A percentile compares a stretch with the other conserved stretches of the same genome.
phyloP scores from a whole-genome alignment of 2,797 vertebrate genomes.

The Sebastolobus altivelis region DNA sequence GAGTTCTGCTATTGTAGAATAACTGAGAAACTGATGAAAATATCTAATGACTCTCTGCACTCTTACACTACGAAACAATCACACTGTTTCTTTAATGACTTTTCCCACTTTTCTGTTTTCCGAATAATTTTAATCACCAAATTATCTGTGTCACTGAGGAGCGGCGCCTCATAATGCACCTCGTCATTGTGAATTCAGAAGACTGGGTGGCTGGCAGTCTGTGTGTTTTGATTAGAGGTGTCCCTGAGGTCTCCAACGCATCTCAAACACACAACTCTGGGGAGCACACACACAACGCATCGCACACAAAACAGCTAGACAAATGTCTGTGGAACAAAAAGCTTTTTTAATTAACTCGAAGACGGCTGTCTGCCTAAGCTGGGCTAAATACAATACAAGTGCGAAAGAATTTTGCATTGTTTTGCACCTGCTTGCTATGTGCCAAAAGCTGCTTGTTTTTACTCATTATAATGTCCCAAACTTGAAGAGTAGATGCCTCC shows the following conservation, averaged over 20 bases:
- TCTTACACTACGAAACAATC: neutral
- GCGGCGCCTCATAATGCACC: constrained; percentile 20
- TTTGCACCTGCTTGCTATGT: constrained; percentile 46
- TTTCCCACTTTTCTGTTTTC: neutral
- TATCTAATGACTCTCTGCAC: neutral
- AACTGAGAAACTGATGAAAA: neutral
- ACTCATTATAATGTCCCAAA: constrained; percentile 27
- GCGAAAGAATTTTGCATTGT: constrained; percentile 49
- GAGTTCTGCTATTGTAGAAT: neutral
- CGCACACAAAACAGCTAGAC: constrained; percentile 20
- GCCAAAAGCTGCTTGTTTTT: constrained; percentile 30
- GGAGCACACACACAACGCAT: constrained; percentile 22
- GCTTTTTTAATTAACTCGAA: constrained; percentile 71
- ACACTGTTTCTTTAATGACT: neutral
- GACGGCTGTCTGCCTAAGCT: constrained; percentile 45
- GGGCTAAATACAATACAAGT: constrained; percentile 53
- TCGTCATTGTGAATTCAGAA: constrained; percentile 49
- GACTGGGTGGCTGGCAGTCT: constrained; percentile 50
- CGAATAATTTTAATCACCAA: constrained; percentile 33
- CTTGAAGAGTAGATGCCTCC: constrained; percentile 13
- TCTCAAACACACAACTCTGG: constrained; percentile 53
- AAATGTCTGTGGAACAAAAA: constrained; percentile 60
- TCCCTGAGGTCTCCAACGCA: constrained; percentile 57
- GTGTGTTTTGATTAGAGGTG: constrained; percentile 60
- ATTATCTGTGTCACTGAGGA: constrained; percentile 36